Conservation (phyloP, 2,888 invertebrate species). For the Lycaena phlaeas region DNA sequence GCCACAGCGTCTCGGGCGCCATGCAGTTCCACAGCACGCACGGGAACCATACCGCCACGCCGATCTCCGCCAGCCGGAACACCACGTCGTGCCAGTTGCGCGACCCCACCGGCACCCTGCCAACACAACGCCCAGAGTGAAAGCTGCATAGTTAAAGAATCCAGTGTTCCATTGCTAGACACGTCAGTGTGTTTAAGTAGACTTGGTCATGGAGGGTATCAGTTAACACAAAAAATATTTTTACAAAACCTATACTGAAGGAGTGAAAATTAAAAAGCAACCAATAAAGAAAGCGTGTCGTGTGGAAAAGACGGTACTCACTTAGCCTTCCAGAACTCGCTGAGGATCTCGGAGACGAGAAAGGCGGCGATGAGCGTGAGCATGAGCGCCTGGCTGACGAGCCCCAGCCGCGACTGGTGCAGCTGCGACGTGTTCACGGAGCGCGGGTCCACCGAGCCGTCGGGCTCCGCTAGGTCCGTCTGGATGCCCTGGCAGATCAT, state of each 20-base stretch:
- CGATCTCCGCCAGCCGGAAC: conserved; percentile 92
- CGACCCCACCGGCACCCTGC: conserved; percentile 88
- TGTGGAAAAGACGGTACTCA: no score
- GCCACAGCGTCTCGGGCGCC: conserved; percentile 94
- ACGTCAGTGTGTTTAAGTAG: no score
- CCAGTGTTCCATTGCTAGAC: no score
- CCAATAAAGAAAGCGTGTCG: no score
- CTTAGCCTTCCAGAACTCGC: conserved; percentile 95
- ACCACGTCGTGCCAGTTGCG: conserved; percentile 94
- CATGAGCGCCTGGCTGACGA: conserved; percentile 92
- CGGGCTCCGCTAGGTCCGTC: conserved; percentile 44
- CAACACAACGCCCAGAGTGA: no score
- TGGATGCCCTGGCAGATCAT: conserved; percentile 61
- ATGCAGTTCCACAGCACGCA: conserved; percentile 97
- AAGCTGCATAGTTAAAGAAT: no score
- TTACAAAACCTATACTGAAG: no score
- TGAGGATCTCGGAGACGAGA: conserved; percentile 90
- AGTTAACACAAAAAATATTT: no score
- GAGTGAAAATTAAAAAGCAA: no score
- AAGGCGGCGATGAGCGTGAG: conserved; percentile 91
- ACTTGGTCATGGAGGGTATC: no score
- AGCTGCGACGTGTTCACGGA: conserved; percentile 88
- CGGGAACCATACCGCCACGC: conserved; percentile 95
- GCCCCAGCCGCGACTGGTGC: conserved; percentile 91
- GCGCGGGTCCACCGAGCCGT: conserved; percentile 50